phyloP scores from a whole-genome alignment of 2,113 vertebrate genomes.

The Prochilodus magdalenae region DNA sequence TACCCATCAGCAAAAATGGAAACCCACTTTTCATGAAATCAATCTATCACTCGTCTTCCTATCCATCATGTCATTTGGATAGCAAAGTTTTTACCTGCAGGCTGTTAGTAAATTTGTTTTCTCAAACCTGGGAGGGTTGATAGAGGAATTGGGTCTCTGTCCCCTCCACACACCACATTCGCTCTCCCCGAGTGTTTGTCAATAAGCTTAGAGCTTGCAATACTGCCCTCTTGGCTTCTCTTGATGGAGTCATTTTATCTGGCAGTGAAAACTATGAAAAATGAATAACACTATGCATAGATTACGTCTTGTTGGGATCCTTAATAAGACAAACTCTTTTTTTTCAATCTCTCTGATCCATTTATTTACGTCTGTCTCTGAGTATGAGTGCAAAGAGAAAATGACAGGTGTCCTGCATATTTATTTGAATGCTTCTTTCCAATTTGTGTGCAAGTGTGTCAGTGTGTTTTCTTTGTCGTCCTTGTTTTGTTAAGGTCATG shows the following conservation, averaged over 20 bases:
- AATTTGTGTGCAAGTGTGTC: slow-evolving; percentile 13
- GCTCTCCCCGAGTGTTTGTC: background rate
- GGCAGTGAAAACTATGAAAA: background rate
- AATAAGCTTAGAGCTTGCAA: slow-evolving; percentile 2
- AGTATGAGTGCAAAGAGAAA: slow-evolving; percentile 7
- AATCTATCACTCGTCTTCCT: background rate
- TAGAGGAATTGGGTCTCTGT: slow-evolving; percentile 25
- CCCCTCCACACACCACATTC: background rate
- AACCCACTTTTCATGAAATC: background rate
- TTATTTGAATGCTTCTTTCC: slow-evolving; percentile 45
- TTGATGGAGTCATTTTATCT: slow-evolving; percentile 33
- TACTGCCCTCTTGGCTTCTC: slow-evolving; percentile 1
- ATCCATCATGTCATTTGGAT: slow-evolving; percentile 12
- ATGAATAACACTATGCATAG: slow-evolving; percentile 13
- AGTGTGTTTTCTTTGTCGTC: slow-evolving; percentile 27
- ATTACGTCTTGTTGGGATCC: background rate
- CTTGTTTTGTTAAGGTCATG: slow-evolving; percentile 40
- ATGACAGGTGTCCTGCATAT: slow-evolving; percentile 7
- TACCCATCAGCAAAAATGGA: background rate
- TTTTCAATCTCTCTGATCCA: background rate
- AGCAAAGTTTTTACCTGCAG: slow-evolving; percentile 4
- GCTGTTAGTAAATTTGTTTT: slow-evolving; percentile 27
- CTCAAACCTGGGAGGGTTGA: slow-evolving; percentile 18
- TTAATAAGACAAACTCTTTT: background rate
- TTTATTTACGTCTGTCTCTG: background rate